Evolutionary conservation across 2,888 invertebrate species (phyloP).

Genomic region (Empis livida): DNA sequence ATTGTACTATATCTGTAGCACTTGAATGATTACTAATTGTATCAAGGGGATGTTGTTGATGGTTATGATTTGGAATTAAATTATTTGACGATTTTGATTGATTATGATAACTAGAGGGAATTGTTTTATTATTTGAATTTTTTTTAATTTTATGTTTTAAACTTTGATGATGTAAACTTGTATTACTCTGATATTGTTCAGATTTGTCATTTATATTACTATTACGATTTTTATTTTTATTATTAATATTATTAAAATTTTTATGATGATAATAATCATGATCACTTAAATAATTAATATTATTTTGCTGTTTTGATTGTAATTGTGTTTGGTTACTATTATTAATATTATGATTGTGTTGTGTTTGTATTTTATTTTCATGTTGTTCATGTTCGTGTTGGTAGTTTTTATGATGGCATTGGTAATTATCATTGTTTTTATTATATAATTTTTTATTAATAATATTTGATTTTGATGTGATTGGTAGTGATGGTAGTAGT

Average conservation of each 20-base stretch:
- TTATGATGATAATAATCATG: slow-evolving; percentile 15
- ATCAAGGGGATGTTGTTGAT: slow-evolving; percentile 4
- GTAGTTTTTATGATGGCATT: slow-evolving; percentile 7
- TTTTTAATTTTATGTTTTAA: slow-evolving; percentile 24
- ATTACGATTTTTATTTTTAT: slow-evolving; percentile 8
- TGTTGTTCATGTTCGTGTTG: slow-evolving; percentile 16
- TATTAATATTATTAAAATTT: slow-evolving; percentile 7
- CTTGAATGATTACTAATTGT: not conserved
- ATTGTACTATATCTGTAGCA: not conserved
- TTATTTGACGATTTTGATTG: slow-evolving; percentile 13
- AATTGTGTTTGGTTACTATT: slow-evolving; percentile 13
- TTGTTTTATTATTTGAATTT: slow-evolving; percentile 16
- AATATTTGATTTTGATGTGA: slow-evolving; percentile 9
- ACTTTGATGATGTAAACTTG: slow-evolving; percentile 22
- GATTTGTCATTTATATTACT: slow-evolving; percentile 12
- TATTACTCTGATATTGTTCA: slow-evolving; percentile 23
- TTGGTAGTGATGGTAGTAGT: slow-evolving; percentile 13
- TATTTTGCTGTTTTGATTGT: slow-evolving; percentile 12
- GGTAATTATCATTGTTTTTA: not conserved
- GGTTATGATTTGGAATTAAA: slow-evolving; percentile 5
- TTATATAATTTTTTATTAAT: not conserved
- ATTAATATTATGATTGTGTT: slow-evolving; percentile 11
- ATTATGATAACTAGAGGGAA: slow-evolving; percentile 8
- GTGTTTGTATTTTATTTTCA: slow-evolving; percentile 14
- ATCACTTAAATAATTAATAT: slow-evolving; percentile 11